These are phyloP conservation scores for Akabosia matsudoensis DNA, from an alignment of 1,140 invertebrate genomes.

Conservation along the genomic window DNA sequence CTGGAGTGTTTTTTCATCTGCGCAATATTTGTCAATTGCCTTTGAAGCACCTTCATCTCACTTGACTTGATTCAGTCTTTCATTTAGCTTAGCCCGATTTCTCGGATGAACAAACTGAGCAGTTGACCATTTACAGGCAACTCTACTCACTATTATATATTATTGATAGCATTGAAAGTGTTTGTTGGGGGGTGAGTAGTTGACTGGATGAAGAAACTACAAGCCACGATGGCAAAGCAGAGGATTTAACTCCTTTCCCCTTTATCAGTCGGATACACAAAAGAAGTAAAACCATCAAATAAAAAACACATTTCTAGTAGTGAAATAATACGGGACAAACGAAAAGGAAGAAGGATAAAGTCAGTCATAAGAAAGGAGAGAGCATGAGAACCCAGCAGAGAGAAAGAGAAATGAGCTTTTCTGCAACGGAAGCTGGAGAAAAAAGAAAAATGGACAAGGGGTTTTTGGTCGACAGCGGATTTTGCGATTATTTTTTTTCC, in stretches of 20 bases:
- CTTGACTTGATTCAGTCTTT: background rate
- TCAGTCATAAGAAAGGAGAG: background rate
- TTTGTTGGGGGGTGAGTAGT: background rate
- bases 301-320: background rate
- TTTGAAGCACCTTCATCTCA: constrained; percentile 2
- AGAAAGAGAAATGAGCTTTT: background rate
- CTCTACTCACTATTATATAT: background rate
- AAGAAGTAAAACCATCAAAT: background rate
- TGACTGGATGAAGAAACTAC: background rate
- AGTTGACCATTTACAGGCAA: background rate
- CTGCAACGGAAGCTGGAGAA: constrained; percentile 2
- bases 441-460: constrained; percentile 1
- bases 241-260: background rate
- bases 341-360: background rate
- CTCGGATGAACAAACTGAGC: background rate
- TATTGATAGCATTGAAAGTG: background rate
- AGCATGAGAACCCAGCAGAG: background rate
- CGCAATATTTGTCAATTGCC: background rate
- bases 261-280: background rate
- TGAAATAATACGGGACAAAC: background rate
- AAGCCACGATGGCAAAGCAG: background rate
- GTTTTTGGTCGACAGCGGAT: constrained; percentile 11
- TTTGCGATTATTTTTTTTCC: constrained; percentile 10
- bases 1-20: background rate
- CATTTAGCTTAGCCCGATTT: background rate